Percentiles rank a stretch among this genome's conserved stretches.
phyloP scores from a whole-genome alignment of 1,140 invertebrate species.

The Metaphire vulgaris region DNA sequence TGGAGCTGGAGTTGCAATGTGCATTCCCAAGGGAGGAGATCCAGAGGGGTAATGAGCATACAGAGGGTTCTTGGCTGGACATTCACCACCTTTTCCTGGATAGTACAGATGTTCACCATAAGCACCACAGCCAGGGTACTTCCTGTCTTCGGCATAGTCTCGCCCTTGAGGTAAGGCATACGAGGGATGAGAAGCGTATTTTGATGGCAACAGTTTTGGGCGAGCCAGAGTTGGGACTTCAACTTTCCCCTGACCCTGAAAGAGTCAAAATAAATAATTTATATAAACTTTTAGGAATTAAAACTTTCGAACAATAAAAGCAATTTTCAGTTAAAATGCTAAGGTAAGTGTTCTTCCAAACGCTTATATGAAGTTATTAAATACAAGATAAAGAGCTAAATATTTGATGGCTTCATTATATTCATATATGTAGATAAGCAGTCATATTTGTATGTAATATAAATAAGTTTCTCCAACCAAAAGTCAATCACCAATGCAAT shows the following conservation, averaged over 20 bases:
- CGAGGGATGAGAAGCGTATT: conserved; percentile 50
- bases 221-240: conserved; percentile 41
- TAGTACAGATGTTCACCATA: conserved; percentile 2
- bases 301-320: too few species aligned
- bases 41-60: not conserved
- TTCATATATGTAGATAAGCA: too few species aligned
- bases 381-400: too few species aligned
- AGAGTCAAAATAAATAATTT: too few species aligned
- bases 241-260: conserved; percentile 45
- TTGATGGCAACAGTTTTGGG: conserved; percentile 41
- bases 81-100: not conserved
- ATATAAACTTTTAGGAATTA: too few species aligned
- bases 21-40: not conserved
- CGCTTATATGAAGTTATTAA: too few species aligned
- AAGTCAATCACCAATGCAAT: too few species aligned
- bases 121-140: conserved; percentile 40
- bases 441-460: too few species aligned
- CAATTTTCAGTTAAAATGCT: too few species aligned
- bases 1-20: not conserved
- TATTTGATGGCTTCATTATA: too few species aligned
- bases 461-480: too few species aligned
- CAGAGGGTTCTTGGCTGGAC: not conserved
- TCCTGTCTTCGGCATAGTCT: conserved; percentile 40
- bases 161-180: conserved; percentile 46
- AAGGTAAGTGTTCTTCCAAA: too few species aligned